Base-by-base conservation (phyloP, 2,888 invertebrate species). In the Andrena trimmerana region DNA sequence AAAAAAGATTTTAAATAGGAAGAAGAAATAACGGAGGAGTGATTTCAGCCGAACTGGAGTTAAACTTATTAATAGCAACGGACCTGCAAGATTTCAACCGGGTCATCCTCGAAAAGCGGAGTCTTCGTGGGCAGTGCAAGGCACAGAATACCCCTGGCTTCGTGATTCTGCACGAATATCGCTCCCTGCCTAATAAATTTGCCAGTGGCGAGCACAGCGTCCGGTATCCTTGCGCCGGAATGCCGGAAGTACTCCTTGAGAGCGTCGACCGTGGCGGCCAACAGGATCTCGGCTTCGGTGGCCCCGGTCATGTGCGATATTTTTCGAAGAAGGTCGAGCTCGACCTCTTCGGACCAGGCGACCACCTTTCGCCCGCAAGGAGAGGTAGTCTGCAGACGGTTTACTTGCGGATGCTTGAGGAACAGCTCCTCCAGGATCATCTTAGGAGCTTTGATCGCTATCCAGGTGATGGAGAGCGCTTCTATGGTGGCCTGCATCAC, bases 281-380 rank as follows among this genome's bases (percentile, higher is more conserved):
- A 92, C 0, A 96, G 94, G 29, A 97, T 95, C 90, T 97, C 97
- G 0, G 96, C 95, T 63, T 96, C 95, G 0, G 96, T 95, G 0
- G 96, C 96, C 1, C 95, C 96, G 0, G 96, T 95, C 0, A 95
- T 95, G 10, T 94, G 94, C 0, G 96, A 95, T 3, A 96, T 95
- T 48, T 95, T 95, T 69, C 95, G 95, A 7, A 97, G 94, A 16
- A 95, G 93, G 0, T 95, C 95, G 6, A 95, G 93, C 7, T 96
- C 94, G 0, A 97, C 95, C 0, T 96, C 95, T 0, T 96, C 95
- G 0, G 97, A 97, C 97, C 97, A 97, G 0, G 96, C 95, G 2
- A 96, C 96, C 1, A 96, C 96, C 94, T 97, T 97, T 83, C 97
- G 94, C 1, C 97, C 97, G 90, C 96, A 96, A 31, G 96, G 94